These are phyloP conservation scores for Orchesellides sinensis DNA, from an alignment of 2,888 invertebrate species.

Conservation along the genomic window DNA sequence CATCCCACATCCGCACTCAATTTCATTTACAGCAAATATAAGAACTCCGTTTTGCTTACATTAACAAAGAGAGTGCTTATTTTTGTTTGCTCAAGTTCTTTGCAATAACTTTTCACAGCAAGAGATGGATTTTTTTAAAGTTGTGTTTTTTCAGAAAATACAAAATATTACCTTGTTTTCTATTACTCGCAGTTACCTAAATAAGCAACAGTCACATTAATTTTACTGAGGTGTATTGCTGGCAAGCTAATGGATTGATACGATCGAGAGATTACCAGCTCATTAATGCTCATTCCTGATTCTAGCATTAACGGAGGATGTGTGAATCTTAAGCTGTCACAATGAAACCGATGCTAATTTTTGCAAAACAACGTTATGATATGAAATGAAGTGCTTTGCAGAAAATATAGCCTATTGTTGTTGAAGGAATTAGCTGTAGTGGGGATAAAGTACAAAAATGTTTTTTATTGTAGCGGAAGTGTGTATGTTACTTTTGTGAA, in stretches of 20 bases:
- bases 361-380: neutral
- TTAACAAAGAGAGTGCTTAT: conserved; percentile 17
- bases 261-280: conserved; percentile 11
- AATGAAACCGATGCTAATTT: neutral
- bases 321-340: conserved; percentile 49
- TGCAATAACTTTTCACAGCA: neutral
- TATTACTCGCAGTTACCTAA: neutral
- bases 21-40: neutral
- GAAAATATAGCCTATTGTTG: neutral
- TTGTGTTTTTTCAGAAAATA: conserved; percentile 16
- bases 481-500: neutral
- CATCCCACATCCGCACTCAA: conserved; percentile 49
- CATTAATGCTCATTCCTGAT: neutral
- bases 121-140: neutral
- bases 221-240: conserved; percentile 30
- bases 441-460: too few species aligned
- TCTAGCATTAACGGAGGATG: conserved; percentile 33
- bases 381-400: neutral
- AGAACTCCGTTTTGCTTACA: conserved; percentile 20
- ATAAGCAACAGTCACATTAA: conserved; percentile 27
- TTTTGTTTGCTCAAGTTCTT: conserved; percentile 17
- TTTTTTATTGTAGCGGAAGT: neutral
- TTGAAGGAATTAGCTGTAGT: neutral
- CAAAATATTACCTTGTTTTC: conserved; percentile 44
- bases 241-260: conserved; percentile 37